Evolutionary conservation across 2,888 invertebrate species (phyloP).

Genomic region (Scaptodrosophila latifasciaeformis): DNA sequence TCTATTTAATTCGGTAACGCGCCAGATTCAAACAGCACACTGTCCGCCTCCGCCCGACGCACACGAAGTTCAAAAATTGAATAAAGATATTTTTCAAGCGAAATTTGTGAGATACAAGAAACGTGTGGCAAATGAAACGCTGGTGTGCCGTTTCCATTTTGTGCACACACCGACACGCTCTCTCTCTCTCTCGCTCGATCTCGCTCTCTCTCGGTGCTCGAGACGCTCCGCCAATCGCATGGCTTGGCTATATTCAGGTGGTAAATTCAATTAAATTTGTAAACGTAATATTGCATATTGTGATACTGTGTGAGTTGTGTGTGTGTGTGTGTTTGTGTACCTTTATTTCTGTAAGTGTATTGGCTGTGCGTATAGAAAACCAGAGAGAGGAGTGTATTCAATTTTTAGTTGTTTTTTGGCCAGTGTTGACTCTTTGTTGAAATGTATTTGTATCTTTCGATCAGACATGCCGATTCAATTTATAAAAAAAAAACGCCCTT

Average conservation of each 20-base stretch:
- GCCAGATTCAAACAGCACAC: constrained; percentile 18
- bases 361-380: too few relatives aligned
- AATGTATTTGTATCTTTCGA: constrained; percentile 40
- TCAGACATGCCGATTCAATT: constrained; percentile 50
- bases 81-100: constrained; percentile 21
- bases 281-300: constrained; percentile 62
- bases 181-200: constrained; percentile 11
- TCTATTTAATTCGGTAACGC: constrained; percentile 39
- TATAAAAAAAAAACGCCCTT: constrained; percentile 59
- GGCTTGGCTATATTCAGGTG: constrained; percentile 54
- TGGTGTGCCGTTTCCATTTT: constrained; percentile 27
- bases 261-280: constrained; percentile 63
- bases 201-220: constrained; percentile 1
- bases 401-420: too few relatives aligned
- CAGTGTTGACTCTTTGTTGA: too few relatives aligned
- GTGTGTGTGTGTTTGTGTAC: constrained; percentile 29
- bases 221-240: constrained; percentile 60
- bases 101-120: constrained; percentile 10
- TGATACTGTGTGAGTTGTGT: constrained; percentile 43
- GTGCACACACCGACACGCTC: constrained; percentile 14
- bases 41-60: constrained; percentile 49
- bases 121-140: constrained; percentile 26
- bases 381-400: too few relatives aligned
- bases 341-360: constrained; percentile 9
- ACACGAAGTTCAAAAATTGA: constrained; percentile 56